Percentiles rank a stretch among this genome's conserved stretches.
phyloP scores from a whole-genome alignment of 2,797 vertebrate species.

The Crenuchus spilurus region DNA sequence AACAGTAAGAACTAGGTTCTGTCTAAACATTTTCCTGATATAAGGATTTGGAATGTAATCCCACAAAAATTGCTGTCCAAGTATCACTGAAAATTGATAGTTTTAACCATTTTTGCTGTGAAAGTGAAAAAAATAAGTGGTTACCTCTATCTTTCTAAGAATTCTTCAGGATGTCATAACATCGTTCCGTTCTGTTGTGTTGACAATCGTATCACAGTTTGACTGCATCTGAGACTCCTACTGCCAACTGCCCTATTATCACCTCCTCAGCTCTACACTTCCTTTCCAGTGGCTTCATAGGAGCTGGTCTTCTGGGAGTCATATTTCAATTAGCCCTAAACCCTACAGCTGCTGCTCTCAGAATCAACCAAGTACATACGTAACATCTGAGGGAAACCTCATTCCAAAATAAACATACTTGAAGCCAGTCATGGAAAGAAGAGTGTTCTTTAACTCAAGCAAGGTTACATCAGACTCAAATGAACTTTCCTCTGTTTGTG shows the following conservation, averaged over 20 bases:
- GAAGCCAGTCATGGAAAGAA: constrained; percentile 25
- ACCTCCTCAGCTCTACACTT: constrained; percentile 9
- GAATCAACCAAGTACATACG: not conserved
- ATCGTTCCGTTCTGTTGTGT: constrained; percentile 4
- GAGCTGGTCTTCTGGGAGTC: constrained; percentile 53
- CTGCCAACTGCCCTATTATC: constrained; percentile 34
- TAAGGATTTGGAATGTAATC: not conserved
- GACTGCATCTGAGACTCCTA: constrained; percentile 38
- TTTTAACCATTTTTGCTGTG: not conserved
- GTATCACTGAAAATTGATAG: too few relatives aligned
- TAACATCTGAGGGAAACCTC: constrained; percentile 17
- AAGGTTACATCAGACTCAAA: constrained; percentile 6
- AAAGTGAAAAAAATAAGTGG: not conserved
- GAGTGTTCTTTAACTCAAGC: not conserved
- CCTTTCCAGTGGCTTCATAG: constrained; percentile 45
- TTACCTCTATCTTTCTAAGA: constrained; percentile 29
- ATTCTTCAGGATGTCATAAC: constrained; percentile 15
- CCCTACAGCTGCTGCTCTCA: constrained; percentile 52
- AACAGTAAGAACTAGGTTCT: not conserved
- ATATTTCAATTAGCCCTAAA: constrained; percentile 57
- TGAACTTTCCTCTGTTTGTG: constrained; percentile 1
- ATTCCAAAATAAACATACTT: constrained; percentile 15
- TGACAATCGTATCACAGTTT: constrained; percentile 23
- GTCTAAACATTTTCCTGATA: too few relatives aligned
- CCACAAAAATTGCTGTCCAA: not conserved